A percentile compares a stretch with the other conserved stretches of the same genome.
Conservation (phyloP, 1,140 invertebrate species). For the Trigoniulus corallinus region DNA sequence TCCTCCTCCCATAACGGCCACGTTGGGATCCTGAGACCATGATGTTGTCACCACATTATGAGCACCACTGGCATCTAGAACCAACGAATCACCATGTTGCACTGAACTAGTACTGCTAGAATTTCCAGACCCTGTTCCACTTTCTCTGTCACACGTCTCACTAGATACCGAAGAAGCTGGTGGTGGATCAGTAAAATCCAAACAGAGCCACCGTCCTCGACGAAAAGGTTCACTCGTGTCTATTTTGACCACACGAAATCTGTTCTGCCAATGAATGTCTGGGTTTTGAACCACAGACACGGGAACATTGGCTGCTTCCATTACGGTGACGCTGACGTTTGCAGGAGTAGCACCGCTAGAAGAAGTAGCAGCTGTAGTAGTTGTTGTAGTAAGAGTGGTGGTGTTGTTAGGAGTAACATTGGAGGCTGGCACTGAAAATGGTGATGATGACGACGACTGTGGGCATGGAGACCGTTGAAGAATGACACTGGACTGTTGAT, state of each 20-base stretch:
- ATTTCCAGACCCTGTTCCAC: conserved; percentile 15
- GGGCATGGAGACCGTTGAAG: neutral
- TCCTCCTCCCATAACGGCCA: neutral
- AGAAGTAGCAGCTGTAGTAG: neutral
- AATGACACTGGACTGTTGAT: neutral
- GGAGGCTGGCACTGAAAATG: too few relatives aligned
- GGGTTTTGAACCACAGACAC: conserved; percentile 5
- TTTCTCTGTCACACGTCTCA: conserved; percentile 11
- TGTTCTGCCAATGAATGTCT: conserved; percentile 20
- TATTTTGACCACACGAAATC: conserved; percentile 93
- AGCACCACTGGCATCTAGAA: neutral
- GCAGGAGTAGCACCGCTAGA: neutral
- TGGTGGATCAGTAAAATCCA: conserved; percentile 81
- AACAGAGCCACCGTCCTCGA: conserved; percentile 83
- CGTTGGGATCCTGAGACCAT: neutral
- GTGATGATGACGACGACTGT: neutral
- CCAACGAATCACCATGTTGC: conserved; percentile 16
- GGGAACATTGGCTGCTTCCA: conserved; percentile 9
- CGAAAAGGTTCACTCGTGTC: conserved; percentile 87
- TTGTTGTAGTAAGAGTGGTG: neutral
- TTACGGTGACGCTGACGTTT: conserved; percentile 3
- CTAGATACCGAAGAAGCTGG: conserved; percentile 28
- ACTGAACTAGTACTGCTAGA: conserved; percentile 20
- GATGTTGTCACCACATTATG: neutral
- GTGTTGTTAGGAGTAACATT: too few relatives aligned